phyloP scores from a whole-genome alignment of 64 coral and sea anemone species.

The Montipora capricornis region DNA sequence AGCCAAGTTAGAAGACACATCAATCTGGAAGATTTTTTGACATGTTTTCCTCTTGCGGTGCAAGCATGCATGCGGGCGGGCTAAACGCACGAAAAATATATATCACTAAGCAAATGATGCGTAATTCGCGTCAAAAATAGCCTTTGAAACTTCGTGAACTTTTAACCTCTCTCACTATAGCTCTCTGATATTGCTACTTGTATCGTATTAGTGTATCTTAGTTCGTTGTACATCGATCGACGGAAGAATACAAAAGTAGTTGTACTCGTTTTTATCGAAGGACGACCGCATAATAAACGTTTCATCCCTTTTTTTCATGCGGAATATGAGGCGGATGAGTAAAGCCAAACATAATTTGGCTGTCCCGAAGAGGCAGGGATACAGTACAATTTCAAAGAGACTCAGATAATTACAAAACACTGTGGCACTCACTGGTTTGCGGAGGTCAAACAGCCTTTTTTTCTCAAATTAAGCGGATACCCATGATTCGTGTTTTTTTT shows the following conservation, averaged over 20 bases:
- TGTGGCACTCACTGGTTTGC: no score
- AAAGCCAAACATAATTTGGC: no score
- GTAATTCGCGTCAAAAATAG: constrained; percentile 39
- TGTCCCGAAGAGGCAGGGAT: background rate
- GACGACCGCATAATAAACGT: background rate
- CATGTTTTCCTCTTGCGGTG: constrained; percentile 18
- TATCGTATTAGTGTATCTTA: background rate
- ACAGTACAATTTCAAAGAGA: background rate
- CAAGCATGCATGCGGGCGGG: background rate
- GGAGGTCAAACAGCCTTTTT: background rate
- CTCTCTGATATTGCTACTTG: background rate
- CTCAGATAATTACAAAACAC: background rate
- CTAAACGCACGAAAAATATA: constrained; percentile 14
- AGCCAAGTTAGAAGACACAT: constrained; percentile 4
- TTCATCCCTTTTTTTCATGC: no score
- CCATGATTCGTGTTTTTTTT: background rate
- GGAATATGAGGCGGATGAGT: no score
- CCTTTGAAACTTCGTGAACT: background rate
- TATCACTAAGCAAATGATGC: constrained; percentile 17
- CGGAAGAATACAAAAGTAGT: background rate
- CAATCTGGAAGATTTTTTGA: constrained; percentile 6
- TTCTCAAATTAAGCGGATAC: background rate
- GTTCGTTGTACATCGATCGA: background rate
- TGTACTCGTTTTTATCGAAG: background rate
- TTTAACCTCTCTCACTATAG: background rate